phyloP scores from a whole-genome alignment of 2,888 invertebrate genomes.

The Portevinia maculata region DNA sequence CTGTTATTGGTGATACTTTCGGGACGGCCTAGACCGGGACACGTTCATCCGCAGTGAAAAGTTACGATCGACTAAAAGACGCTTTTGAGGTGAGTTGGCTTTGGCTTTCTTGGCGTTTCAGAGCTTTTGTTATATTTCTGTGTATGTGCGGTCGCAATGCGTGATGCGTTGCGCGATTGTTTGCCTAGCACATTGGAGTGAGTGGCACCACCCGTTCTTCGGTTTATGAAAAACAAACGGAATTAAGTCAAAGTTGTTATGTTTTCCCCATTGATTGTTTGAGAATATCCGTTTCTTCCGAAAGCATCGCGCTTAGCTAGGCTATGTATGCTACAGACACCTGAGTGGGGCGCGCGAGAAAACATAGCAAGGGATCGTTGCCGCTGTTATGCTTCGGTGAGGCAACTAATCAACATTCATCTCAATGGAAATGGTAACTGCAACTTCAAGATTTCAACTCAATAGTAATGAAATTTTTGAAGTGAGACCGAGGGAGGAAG shows the following conservation, averaged over 20 bases:
- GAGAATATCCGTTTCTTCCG: slow-evolving; percentile 35
- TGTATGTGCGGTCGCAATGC: slow-evolving; percentile 25
- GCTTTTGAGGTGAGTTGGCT: slow-evolving; percentile 73
- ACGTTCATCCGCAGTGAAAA: slow-evolving; percentile 59
- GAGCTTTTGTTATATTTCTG: slow-evolving; percentile 37
- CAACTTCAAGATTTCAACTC: background rate
- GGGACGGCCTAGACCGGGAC: slow-evolving; percentile 1
- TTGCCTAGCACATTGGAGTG: slow-evolving; percentile 3
- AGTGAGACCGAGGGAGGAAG: slow-evolving; percentile 21
- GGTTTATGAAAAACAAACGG: background rate
- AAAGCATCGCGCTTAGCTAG: slow-evolving; percentile 8
- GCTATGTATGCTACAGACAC: slow-evolving; percentile 21
- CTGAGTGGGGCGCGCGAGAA: slow-evolving; percentile 29
- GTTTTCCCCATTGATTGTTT: slow-evolving; percentile 40
- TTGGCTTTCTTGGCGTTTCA: slow-evolving; percentile 18
- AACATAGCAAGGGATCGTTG: background rate
- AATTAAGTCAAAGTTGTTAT: slow-evolving; percentile 48
- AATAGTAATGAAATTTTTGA: slow-evolving; percentile 21
- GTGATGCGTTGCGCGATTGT: slow-evolving; percentile 4
- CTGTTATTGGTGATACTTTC: background rate
- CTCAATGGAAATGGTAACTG: slow-evolving; percentile 13
- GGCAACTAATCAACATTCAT: slow-evolving; percentile 62
- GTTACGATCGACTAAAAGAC: slow-evolving; percentile 68
- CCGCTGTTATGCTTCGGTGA: slow-evolving; percentile 52
- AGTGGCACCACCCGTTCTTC: slow-evolving; percentile 16